phyloP scores from a whole-genome alignment of 1,140 invertebrate species.

The Paraescarpia echinospica region DNA sequence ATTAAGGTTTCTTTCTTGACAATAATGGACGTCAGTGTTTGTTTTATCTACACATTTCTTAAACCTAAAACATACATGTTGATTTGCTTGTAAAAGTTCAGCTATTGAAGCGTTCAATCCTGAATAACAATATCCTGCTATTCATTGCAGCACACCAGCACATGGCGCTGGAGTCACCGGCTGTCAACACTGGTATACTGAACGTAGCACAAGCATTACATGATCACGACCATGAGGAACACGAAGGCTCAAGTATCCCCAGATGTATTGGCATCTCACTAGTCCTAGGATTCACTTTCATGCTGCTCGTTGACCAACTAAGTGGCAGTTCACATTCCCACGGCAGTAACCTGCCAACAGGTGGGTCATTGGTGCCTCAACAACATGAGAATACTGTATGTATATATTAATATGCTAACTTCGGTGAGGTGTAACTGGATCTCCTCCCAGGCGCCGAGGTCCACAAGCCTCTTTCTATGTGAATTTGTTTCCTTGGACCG shows the following conservation, averaged over 20 bases:
- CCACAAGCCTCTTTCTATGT: no score
- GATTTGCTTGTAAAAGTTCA: not conserved
- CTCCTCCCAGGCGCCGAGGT: no score
- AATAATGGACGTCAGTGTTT: no score
- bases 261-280: slow-evolving; percentile 71
- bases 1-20: no score
- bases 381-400: not conserved
- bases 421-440: no score
- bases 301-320: slow-evolving; percentile 92
- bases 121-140: slow-evolving; percentile 6
- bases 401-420: no score
- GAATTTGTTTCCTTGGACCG: no score
- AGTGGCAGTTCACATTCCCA: slow-evolving; percentile 50
- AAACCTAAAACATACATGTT: no score
- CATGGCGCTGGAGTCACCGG: not conserved
- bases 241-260: slow-evolving; percentile 45
- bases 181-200: not conserved
- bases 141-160: slow-evolving; percentile 10
- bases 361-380: not conserved
- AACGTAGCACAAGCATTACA: not conserved
- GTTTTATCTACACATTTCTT: no score
- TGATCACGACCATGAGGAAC: slow-evolving; percentile 38
- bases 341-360: not conserved
- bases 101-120: not conserved
- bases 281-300: slow-evolving; percentile 92